A percentile compares a stretch with the other conserved stretches of the same genome.
phyloP scores from a whole-genome alignment of 2,888 invertebrate genomes.

The Polydrusus cervinus region DNA sequence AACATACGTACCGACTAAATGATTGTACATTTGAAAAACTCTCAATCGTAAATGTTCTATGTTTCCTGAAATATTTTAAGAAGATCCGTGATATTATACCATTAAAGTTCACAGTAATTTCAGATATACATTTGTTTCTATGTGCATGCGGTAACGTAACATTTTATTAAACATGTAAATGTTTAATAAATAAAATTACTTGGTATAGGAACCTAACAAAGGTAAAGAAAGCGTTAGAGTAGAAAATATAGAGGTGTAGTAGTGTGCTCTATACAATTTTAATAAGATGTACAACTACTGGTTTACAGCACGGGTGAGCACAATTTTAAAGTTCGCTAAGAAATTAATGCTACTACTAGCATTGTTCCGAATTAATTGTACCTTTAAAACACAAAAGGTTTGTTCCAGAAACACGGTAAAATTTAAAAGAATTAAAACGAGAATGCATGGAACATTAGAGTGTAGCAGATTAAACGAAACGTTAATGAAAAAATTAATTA shows the following conservation, averaged over 20 bases:
- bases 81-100: too few relatives aligned
- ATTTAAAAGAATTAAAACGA: conserved; percentile 11
- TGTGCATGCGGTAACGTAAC: too few relatives aligned
- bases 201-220: too few relatives aligned
- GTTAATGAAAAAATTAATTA: conserved; percentile 23
- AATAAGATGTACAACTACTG: conserved; percentile 4
- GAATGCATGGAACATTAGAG: conserved; percentile 6
- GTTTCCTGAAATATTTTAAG: too few relatives aligned
- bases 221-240: neutral
- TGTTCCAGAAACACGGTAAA: conserved; percentile 15
- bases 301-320: neutral
- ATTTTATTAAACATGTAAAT: too few relatives aligned
- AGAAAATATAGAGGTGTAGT: neutral
- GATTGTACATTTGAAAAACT: too few relatives aligned
- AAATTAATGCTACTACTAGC: conserved; percentile 16
- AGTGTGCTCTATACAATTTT: conserved; percentile 2
- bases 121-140: too few relatives aligned
- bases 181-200: too few relatives aligned
- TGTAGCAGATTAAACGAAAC: conserved; percentile 1
- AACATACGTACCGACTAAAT: too few relatives aligned
- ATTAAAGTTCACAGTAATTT: too few relatives aligned
- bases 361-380: conserved; percentile 27
- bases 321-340: conserved; percentile 20
- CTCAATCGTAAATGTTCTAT: too few relatives aligned
- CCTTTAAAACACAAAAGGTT: conserved; percentile 13